Base-by-base conservation (phyloP, 2,888 invertebrate species). In the Abrostola tripartita region DNA sequence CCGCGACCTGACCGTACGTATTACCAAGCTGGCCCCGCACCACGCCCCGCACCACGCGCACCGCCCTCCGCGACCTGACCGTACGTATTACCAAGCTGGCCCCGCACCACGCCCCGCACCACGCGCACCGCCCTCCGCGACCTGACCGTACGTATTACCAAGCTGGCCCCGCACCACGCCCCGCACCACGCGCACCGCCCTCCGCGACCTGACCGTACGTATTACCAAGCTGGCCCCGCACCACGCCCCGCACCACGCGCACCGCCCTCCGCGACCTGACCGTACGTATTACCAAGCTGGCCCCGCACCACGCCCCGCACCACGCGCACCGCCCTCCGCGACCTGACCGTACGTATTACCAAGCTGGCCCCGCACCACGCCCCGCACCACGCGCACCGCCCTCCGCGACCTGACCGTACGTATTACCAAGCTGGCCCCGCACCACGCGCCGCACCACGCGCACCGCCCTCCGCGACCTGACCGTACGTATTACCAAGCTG, bases 1-100 rank as follows among this genome's bases (percentile, higher is more conserved):
- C 12, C 44, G 7, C 12, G 44, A 0, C 44, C 59, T 0, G 59
- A 59, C 55, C 59, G 58, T 24, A 24, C 24, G 1, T 24, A 24
- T 4, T 24, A 24, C 24, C 24, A 4, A 24, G 1, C n/a, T n/a
- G n/a, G n/a, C n/a, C n/a, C n/a, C n/a, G n/a, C n/a, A n/a, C n/a
- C n/a, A n/a, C n/a, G 24, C 24, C 1, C 24, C 24, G 24, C 24
- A 24, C 24, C 24, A 24, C 24, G 44, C 44, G 12, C 44, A 44
- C 44, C 44, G 44, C 44, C 12, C 44, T n/a, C 12, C 44, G 7
- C 12, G 44, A 0, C 44, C 59, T 0, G 59, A 59, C 55, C 59
- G 58, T 24, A 24, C 24, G 1, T 24, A 24, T 4, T 24, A 24
- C 24, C 24, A 4, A 24, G 1, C n/a, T n/a, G n/a, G n/a, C n/a